Conservation (phyloP, 2,888 invertebrate genomes). For the Leptogaster cylindrica region DNA sequence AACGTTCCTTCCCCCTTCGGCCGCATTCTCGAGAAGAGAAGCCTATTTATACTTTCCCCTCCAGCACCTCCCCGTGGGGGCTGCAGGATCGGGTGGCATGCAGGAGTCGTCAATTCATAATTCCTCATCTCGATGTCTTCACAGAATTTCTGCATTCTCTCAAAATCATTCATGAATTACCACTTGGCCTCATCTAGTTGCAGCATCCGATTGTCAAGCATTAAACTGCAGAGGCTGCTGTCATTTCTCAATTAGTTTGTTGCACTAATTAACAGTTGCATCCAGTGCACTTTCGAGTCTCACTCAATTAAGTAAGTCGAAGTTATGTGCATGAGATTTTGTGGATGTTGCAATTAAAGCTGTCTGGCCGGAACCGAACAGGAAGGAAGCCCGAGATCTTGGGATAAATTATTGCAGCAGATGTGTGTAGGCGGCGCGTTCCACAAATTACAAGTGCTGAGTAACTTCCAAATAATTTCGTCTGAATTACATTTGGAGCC, state of each 20-base stretch:
- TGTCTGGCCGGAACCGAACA: conserved; percentile 33
- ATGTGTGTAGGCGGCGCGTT: conserved; percentile 1
- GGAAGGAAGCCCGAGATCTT: conserved; percentile 22
- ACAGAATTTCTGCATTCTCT: conserved; percentile 17
- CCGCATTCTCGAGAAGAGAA: background rate
- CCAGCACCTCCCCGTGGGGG: background rate
- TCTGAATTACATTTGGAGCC: too few relatives aligned
- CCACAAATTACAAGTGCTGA: background rate
- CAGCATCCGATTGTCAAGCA: background rate
- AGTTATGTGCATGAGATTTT: conserved; percentile 32
- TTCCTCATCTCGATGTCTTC: conserved; percentile 15
- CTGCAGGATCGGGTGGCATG: background rate
- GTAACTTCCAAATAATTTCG: conserved; percentile 13
- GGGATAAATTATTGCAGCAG: background rate
- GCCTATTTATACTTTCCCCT: background rate
- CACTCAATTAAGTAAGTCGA: conserved; percentile 26
- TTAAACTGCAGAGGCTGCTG: conserved; percentile 8
- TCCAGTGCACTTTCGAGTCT: conserved; percentile 8
- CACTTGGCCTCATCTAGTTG: background rate
- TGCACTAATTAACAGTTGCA: conserved; percentile 29
- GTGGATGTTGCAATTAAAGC: conserved; percentile 27
- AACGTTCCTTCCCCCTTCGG: background rate
- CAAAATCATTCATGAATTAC: conserved; percentile 17
- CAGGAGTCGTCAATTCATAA: conserved; percentile 1
- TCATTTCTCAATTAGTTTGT: conserved; percentile 33